Base-by-base conservation (phyloP, 2,888 invertebrate species). In the Leucophenga montana region DNA sequence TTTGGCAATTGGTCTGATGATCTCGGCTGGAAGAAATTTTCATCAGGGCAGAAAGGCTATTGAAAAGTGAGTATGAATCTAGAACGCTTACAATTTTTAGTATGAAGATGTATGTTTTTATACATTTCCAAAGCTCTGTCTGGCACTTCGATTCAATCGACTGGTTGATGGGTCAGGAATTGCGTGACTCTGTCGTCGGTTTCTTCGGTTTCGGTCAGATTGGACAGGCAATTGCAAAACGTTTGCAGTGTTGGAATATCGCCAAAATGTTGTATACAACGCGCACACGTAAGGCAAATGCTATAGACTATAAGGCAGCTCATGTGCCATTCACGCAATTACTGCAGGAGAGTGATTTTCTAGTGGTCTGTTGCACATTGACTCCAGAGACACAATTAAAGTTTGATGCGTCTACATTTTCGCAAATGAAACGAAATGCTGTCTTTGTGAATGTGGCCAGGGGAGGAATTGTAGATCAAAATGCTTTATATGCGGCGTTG, bases 361-460 rank as follows among this genome's bases (percentile, higher is more conserved):
- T 98, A 0, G 92, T 97, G 56, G 94, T 94, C 11, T 94, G 94
- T 69, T 92, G 94, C 73, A 92, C 97, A 0, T 89, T 97, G 44
- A 95, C 93, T 0, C 91, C 93, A 0, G 94, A 95, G 85, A 98
- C 97, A 0, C 92, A 90, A 54, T 91, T 91, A 56, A 90, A 96
- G 73, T 97, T 99, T 83, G 93, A 96, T 85, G 91, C 91, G 65
- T 85, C 90, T 53, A 93, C 94, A 0, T 98, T 98, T 87, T 88
- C 89, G 0, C 92, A 93, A 85, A 99, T 99, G 98, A 98, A 98
- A 86, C 89, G 89, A 0, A 92, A 91, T 59, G 94, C 96, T 0
- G 91, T 98, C 62, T 95, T 98, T 86, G 91, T 99, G 0, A 99
- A 98, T 87, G 94, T 95, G 4, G 95, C 95, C 83, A 90, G 96